Conservation (phyloP, 1,140 invertebrate genomes). For the Rhagoletis pomonella region DNA sequence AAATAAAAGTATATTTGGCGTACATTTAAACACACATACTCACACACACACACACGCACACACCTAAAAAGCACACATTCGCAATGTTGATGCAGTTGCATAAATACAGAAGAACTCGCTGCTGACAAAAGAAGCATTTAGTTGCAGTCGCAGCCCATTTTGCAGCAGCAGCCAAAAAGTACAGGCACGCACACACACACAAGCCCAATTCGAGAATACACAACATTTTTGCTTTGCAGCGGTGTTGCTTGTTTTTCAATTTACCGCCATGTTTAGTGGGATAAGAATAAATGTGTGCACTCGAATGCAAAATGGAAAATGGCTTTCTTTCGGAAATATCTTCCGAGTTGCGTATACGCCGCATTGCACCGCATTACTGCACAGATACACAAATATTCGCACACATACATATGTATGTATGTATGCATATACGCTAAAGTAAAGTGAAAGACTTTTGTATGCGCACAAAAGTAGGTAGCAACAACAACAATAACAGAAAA, state of each 20-base stretch:
- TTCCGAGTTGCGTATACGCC: slow-evolving; percentile 48
- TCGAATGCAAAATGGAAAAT: slow-evolving; percentile 52
- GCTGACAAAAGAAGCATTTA: slow-evolving; percentile 40
- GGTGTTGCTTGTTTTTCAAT: slow-evolving; percentile 46
- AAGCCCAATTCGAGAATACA: not conserved
- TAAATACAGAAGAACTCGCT: slow-evolving; percentile 5
- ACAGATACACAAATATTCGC: not conserved
- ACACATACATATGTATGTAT: too few species aligned
- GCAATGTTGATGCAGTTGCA: slow-evolving; percentile 5
- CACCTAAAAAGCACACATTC: not conserved
- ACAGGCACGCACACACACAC: not conserved
- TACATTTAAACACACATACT: too few species aligned
- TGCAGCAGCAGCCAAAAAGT: slow-evolving; percentile 40
- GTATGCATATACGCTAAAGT: not conserved
- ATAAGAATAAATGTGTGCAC: slow-evolving; percentile 48
- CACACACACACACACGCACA: too few species aligned
- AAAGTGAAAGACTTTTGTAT: slow-evolving; percentile 21
- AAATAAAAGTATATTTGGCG: too few species aligned
- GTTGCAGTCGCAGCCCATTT: slow-evolving; percentile 27
- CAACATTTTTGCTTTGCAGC: not conserved
- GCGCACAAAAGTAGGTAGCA: slow-evolving; percentile 1
- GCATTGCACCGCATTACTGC: slow-evolving; percentile 23
- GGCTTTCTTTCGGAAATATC: slow-evolving; percentile 47
- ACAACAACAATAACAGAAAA: not conserved
- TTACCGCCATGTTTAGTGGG: slow-evolving; percentile 46